phyloP scores from a whole-genome alignment of 2,888 invertebrate species.

The Xylophagus ater region DNA sequence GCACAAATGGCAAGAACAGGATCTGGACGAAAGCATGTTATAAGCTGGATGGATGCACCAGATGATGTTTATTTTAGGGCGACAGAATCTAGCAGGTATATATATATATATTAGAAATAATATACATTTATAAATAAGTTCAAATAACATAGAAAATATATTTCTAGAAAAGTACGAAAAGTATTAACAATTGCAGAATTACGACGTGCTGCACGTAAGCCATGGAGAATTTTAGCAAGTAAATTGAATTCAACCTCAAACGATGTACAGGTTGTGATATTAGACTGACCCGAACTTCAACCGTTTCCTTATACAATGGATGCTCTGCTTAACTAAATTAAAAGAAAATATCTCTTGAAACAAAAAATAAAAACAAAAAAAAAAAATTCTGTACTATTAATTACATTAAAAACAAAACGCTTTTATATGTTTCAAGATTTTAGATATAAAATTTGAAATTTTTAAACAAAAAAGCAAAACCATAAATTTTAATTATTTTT shows the following conservation, averaged over 20 bases:
- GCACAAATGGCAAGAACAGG: constrained; percentile 67
- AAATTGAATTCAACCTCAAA: constrained; percentile 38
- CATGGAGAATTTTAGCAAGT: constrained; percentile 55
- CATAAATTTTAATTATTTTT: too few relatives aligned
- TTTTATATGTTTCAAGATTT: too few relatives aligned
- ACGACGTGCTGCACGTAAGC: constrained; percentile 74
- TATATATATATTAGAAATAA: constrained; percentile 19
- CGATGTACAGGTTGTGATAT: constrained; percentile 58
- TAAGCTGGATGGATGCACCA: constrained; percentile 97
- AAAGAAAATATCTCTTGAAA: too few relatives aligned
- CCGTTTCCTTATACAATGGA: constrained; percentile 55
- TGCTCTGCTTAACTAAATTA: constrained; percentile 49
- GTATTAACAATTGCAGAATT: constrained; percentile 67
- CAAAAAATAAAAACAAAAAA: constrained; percentile 1
- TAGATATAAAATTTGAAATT: too few relatives aligned
- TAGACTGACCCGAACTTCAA: constrained; percentile 54
- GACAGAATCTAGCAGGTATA: constrained; percentile 81
- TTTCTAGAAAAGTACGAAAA: constrained; percentile 65
- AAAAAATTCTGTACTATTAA: constrained; percentile 1
- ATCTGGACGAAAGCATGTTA: constrained; percentile 75
- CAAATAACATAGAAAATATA: not conserved
- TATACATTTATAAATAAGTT: not conserved
- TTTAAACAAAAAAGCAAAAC: too few relatives aligned
- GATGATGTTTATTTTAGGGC: constrained; percentile 95
- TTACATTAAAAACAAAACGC: too few relatives aligned